Evolutionary conservation across 2,888 invertebrate species (phyloP), one percentile per base, ranked within the genome.

Genomic region (Chymomyza amoena): DNA sequence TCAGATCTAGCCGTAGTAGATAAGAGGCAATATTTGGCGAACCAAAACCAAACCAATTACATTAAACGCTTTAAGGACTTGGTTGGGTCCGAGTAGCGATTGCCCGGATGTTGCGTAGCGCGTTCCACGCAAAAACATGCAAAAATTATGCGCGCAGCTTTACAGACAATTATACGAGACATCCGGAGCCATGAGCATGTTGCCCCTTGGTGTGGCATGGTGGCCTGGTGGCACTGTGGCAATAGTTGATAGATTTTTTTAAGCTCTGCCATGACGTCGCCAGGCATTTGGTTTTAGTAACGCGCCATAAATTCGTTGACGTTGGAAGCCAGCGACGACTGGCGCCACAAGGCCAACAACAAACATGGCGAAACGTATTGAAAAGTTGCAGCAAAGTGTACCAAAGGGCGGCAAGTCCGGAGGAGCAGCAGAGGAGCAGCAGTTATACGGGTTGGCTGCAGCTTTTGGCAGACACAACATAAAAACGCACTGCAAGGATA

Each of bases 41-140:
- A 63, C 28, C 62, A 56, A 72, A 75, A 57, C 73, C 70, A 72
- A 80, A 69, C 78, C 88, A 89, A 90, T 89, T 88, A 89, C 87
- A 89, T 88, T 87, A 89, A 87, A 80, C 75, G 72, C 76, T 79
- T 69, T 73, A 73, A 73, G 73, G 61, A 65, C 56, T 62, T 28
- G 28, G 54, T 62, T 28, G 28, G 54, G 61, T 16, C 60, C 6
- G 15, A 15, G 32, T 39, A 56, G 39, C n/a, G n/a, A 36, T 16
- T 56, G 57, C 32, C 20, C 39, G 39, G 54, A 54, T 54, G 54
- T n/a, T 16, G 54, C 18, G 18, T 54, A 18, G 77, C 73, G 77
- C 80, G 80, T 79, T 51, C 16, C 50, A 57, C 28, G 77, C 73
- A 75, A 85, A 83, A 70, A 70, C 64, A 70, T 69, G 72, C 79